These are phyloP conservation scores for Zophobas morio DNA, from an alignment of 1,140 invertebrate species.

Conservation along the genomic window DNA sequence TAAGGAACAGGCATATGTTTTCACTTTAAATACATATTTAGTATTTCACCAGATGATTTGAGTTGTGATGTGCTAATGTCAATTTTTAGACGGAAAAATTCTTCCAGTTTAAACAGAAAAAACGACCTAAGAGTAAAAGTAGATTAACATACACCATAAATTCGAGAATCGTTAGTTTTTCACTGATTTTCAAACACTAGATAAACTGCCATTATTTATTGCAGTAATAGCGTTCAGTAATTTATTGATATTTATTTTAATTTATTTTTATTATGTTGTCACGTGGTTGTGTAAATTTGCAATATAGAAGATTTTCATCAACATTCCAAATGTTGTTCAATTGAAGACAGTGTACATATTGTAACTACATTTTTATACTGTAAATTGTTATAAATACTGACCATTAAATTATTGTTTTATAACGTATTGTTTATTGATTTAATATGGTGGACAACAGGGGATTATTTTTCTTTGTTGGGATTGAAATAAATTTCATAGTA, in stretches of 20 bases:
- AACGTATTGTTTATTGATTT: not conserved
- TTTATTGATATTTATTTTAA: constrained; percentile 19
- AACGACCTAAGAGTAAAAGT: no score
- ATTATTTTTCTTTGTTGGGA: no score
- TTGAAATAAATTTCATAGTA: no score
- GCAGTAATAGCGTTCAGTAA: no score
- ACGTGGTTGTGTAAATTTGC: constrained; percentile 28
- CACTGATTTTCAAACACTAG: not conserved
- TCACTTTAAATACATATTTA: constrained; percentile 6
- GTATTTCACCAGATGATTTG: not conserved
- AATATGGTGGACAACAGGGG: not conserved
- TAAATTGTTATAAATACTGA: constrained; percentile 36
- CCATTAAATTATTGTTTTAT: constrained; percentile 34
- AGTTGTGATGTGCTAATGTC: constrained; percentile 50
- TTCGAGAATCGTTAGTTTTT: not conserved
- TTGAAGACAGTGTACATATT: constrained; percentile 24
- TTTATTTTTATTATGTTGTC: constrained; percentile 18
- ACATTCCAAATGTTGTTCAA: constrained; percentile 17
- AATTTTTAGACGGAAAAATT: constrained; percentile 28
- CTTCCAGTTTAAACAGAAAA: not conserved
- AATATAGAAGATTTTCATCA: constrained; percentile 1
- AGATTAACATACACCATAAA: no score
- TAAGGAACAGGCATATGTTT: constrained; percentile 46
- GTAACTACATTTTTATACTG: constrained; percentile 31
- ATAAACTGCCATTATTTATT: not conserved